Base-by-base conservation (phyloP, 2,113 vertebrate genomes). In the Campylomormyrus numenius region DNA sequence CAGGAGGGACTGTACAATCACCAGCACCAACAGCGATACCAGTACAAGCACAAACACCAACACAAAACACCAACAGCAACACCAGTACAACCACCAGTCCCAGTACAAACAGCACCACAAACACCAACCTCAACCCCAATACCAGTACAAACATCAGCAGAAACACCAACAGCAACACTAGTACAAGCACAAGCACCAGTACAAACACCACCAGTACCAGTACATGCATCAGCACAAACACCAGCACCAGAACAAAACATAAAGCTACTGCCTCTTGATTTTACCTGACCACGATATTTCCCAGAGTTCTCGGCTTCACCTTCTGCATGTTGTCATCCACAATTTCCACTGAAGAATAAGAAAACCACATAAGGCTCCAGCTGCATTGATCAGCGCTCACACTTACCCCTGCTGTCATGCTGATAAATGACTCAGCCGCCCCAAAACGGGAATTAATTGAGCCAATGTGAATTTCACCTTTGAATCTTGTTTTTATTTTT, bases 251-350 rank as follows among this genome's bases (percentile, higher is more conserved):
- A 24, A n/a, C 58, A 66, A 11, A 70, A 70, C 62, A 70, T 27
- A 31, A 70, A 31, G n/a, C 10, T 70, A 31, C n/a, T 70, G 31
- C 15, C 39, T 35, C 35, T 19, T 80, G 35, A 80, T 42, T 15
- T 80, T 77, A 80, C 74, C 74, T 80, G 31, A 80, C 74, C 17
- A 80, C 74, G 74, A 80, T 80, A 80, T 80, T 80, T 80, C 74
- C 74, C 74, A 80, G 15, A 80, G 35, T 80, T 80, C 74, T 35
- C 15, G 35, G 74, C 74, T 42, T 80, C 74, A 80, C 74, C 35
- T 80, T 80, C 35, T 80, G 74, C 74, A 80, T 42, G 31, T 80
- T 80, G 74, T 80, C 74, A 80, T 80, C 74, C 74, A 80, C 74
- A 19, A 80, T 17, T 80, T 80, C 74, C 74, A 80, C 74, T 80